Percentiles rank a stretch among this genome's conserved stretches.
phyloP scores from a whole-genome alignment of 2,888 invertebrate species.

The Alloplasta piceator region DNA sequence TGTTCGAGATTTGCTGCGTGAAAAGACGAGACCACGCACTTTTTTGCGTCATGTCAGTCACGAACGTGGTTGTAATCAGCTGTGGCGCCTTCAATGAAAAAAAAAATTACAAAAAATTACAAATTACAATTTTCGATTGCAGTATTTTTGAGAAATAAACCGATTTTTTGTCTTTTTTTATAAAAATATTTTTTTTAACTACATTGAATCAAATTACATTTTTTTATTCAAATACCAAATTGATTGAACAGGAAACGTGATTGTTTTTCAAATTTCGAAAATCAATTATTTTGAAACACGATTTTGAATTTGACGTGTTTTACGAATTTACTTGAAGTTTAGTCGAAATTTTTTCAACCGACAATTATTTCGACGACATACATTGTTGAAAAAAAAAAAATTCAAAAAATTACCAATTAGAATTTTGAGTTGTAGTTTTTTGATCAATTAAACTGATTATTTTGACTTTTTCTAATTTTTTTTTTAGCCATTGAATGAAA shows the following conservation, averaged over 20 bases:
- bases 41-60: constrained; percentile 45
- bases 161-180: constrained; percentile 8
- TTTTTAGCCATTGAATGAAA: background rate
- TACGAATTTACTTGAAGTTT: too few species aligned
- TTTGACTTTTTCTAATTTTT: constrained; percentile 3
- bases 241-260: too few species aligned
- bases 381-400: background rate
- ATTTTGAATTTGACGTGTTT: too few species aligned
- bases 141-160: background rate
- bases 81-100: background rate
- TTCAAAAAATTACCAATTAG: background rate
- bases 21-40: constrained; percentile 31
- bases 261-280: too few species aligned
- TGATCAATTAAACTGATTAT: background rate
- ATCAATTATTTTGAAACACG: too few species aligned
- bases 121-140: constrained; percentile 3
- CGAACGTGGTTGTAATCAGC: constrained; percentile 32
- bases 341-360: too few species aligned
- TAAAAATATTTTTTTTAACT: too few species aligned
- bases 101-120: too few species aligned
- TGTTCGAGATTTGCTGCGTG: too few species aligned
- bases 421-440: constrained; percentile 6
- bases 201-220: background rate
- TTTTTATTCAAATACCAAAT: too few species aligned
- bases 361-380: too few species aligned